Evolutionary conservation across 64 coral and sea anemone genomes (phyloP), one percentile per base, ranked within the genome.

Genomic region (Cladopsammia gracilis): DNA sequence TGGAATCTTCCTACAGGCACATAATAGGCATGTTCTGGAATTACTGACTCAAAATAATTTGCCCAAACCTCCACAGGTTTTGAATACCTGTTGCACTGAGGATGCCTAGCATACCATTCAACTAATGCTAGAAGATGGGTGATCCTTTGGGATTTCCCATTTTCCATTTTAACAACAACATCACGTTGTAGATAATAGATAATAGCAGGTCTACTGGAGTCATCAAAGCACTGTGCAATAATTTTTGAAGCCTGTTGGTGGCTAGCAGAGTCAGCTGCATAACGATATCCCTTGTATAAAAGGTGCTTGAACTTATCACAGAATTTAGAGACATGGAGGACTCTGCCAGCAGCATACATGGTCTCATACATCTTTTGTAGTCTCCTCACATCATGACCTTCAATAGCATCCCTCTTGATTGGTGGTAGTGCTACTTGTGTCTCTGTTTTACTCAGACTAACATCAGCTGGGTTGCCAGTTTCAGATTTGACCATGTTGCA

Each of bases 71-170:
- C 43, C 64, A 88, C 62, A 24, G 85, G 85, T 52, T 68, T 70
- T 24, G 85, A 73, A 48, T 71, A 88, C 25, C 47, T 88, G 61
- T 85, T 68, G 47, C 70, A 88, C 15, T 71, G 69, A 22, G 70
- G 59, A 49, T 90, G 73, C 73, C 73, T 89, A 47, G 59, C 87
- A 78, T 66, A 78, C 88, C 88, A 90, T 6, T 90, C 88, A n/a
- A 90, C 88, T 78, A 54, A 64, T 16, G 88, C 88, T 48, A 79
- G 60, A 78, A 90, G 10, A 60, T 90, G 88, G 20, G 88, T 68
- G 23, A 77, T 65, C 62, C 59, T 90, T 78, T 78, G 34, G 25
- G 73, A 78, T 45, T 90, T 90, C 1, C 59, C 74, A 90, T 78
- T 90, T 48, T 79, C 48, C 4, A 25, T 54, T 25, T 25, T 8